Conservation (phyloP, 2,113 vertebrate genomes). For the Ceyx melanurus region DNA sequence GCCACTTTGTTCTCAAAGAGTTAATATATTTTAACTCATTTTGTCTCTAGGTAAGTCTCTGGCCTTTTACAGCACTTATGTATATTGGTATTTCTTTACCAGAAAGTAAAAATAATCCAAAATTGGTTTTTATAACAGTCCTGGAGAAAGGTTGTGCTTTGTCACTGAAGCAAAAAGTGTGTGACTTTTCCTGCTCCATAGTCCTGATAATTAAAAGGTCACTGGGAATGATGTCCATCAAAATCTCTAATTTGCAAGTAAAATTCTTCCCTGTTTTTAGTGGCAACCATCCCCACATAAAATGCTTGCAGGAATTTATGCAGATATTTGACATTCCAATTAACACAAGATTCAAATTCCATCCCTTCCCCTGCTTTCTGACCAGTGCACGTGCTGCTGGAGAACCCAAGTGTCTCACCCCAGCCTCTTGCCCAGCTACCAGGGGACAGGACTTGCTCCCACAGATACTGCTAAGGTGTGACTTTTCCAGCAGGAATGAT, state of each 20-base stretch:
- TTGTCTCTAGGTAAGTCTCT: background rate
- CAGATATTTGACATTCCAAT: background rate
- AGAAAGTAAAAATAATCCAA: background rate
- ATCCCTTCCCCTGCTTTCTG: background rate
- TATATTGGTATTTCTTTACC: background rate
- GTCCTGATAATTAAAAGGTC: background rate
- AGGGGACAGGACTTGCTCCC: background rate
- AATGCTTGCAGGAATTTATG: background rate
- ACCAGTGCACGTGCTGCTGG: rapidly evolving
- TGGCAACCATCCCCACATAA: background rate
- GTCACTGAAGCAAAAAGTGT: background rate
- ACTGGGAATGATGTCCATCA: background rate
- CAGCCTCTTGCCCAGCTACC: background rate
- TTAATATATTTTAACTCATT: background rate
- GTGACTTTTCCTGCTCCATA: background rate
- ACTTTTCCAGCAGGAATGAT: background rate
- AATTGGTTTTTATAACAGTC: background rate
- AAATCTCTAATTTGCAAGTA: background rate
- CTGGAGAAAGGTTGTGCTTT: background rate
- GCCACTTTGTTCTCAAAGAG: background rate
- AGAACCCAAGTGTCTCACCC: background rate
- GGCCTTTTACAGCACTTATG: background rate
- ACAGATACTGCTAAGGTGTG: background rate
- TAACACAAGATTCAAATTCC: background rate
- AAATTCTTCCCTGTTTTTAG: background rate